Conservation (phyloP, 2,113 vertebrate species). For the Toxostoma redivivum region DNA sequence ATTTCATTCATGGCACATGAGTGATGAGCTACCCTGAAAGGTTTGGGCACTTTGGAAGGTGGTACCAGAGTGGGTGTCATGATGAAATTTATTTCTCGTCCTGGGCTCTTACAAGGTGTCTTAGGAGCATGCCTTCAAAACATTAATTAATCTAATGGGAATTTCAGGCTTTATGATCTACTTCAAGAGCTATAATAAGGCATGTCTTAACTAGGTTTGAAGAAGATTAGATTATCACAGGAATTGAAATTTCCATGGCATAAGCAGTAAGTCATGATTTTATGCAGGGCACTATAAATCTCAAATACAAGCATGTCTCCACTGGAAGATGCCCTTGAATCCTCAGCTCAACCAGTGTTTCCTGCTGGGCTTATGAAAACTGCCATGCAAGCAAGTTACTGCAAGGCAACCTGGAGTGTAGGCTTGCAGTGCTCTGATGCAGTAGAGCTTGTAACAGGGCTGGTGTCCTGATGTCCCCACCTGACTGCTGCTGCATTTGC, state of each 20-base stretch:
- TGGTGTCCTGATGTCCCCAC: not conserved
- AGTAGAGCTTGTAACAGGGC: not conserved
- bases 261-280: not conserved
- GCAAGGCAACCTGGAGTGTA: not conserved
- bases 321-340: constrained; percentile 3
- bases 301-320: not conserved
- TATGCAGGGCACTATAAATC: not conserved
- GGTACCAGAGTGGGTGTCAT: not conserved
- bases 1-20: not conserved
- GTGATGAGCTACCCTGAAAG: not conserved
- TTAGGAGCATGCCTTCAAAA: not conserved
- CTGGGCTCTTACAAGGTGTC: not conserved
- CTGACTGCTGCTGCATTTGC: not conserved
- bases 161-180: not conserved
- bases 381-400: not conserved
- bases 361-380: not conserved
- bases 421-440: not conserved
- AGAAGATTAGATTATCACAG: not conserved
- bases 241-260: constrained; percentile 12
- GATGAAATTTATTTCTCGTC: constrained; percentile 9
- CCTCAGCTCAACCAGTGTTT: not conserved
- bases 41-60: not conserved
- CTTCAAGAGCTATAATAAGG: not conserved
- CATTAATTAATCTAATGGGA: constrained; percentile 16
- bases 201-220: constrained; percentile 1